Conservation (phyloP, 2,113 vertebrate species). For the Arvicanthis niloticus region DNA sequence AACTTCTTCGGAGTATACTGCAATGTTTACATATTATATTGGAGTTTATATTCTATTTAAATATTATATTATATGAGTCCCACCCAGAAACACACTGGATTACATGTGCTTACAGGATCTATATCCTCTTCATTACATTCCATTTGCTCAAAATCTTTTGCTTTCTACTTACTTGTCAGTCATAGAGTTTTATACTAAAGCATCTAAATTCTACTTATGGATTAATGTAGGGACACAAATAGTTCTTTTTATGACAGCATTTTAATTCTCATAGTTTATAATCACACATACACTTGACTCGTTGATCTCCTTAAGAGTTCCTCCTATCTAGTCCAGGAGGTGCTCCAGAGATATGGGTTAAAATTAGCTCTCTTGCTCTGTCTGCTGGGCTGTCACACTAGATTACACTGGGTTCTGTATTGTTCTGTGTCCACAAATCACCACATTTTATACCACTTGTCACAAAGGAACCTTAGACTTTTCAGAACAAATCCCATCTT, state of each 20-base stretch:
- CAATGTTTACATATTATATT: neutral
- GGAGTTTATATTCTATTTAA: constrained; percentile 9
- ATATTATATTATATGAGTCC: neutral
- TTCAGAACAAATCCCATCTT: neutral
- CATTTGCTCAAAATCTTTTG: neutral
- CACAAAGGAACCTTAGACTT: neutral
- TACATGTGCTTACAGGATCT: neutral
- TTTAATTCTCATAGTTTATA: neutral
- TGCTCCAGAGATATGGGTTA: neutral
- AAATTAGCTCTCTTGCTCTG: neutral
- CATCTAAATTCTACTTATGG: neutral
- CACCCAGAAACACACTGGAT: neutral
- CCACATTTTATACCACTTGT: neutral
- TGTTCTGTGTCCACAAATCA: neutral
- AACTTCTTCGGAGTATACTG: neutral
- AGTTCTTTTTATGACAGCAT: neutral
- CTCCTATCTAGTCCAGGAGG: neutral
- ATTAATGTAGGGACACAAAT: neutral
- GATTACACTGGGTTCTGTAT: neutral
- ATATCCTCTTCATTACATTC: neutral
- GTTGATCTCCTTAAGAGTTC: neutral
- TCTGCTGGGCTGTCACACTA: neutral
- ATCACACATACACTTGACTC: neutral
- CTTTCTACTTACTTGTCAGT: neutral
- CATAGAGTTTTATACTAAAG: neutral